Conservation (phyloP, 2,888 invertebrate species). For the Coecobrya sp. region DNA sequence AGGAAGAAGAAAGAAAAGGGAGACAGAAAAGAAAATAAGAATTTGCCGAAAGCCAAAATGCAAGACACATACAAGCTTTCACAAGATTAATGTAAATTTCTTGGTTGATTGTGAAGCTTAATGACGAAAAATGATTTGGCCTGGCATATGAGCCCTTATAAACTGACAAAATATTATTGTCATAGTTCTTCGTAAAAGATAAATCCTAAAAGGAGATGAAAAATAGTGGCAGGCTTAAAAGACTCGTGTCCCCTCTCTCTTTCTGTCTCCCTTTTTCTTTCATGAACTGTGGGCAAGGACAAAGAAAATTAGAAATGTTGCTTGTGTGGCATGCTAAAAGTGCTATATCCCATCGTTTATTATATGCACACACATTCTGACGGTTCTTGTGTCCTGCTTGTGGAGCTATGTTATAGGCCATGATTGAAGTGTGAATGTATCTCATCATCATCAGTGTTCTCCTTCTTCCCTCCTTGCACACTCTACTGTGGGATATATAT, state of each 20-base stretch:
- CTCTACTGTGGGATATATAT: background rate
- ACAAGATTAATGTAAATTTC: slow-evolving; percentile 82
- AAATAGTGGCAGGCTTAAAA: slow-evolving; percentile 76
- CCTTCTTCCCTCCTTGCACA: background rate
- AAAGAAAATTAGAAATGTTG: slow-evolving; percentile 79
- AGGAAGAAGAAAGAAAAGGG: slow-evolving; percentile 3
- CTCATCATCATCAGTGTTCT: slow-evolving; percentile 18
- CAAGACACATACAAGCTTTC: slow-evolving; percentile 81
- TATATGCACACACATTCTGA: slow-evolving; percentile 24
- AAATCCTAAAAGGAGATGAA: slow-evolving; percentile 77
- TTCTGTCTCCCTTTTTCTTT: slow-evolving; percentile 40
- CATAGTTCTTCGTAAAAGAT: slow-evolving; percentile 70
- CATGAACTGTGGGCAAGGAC: slow-evolving; percentile 69
- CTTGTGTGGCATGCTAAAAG: slow-evolving; percentile 71
- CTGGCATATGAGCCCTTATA: slow-evolving; percentile 74
- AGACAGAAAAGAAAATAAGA: slow-evolving; percentile 53
- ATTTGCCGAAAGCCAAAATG: slow-evolving; percentile 77
- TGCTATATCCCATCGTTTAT: background rate
- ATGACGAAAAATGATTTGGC: slow-evolving; percentile 83
- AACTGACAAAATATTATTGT: slow-evolving; percentile 81
- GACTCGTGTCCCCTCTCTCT: slow-evolving; percentile 57
- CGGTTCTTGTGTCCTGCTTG: background rate
- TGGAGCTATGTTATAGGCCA: background rate
- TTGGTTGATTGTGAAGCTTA: slow-evolving; percentile 80
- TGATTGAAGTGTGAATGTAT: slow-evolving; percentile 62